Base-by-base conservation (phyloP, 2,888 invertebrate species). In the Mythimna ferrago region DNA sequence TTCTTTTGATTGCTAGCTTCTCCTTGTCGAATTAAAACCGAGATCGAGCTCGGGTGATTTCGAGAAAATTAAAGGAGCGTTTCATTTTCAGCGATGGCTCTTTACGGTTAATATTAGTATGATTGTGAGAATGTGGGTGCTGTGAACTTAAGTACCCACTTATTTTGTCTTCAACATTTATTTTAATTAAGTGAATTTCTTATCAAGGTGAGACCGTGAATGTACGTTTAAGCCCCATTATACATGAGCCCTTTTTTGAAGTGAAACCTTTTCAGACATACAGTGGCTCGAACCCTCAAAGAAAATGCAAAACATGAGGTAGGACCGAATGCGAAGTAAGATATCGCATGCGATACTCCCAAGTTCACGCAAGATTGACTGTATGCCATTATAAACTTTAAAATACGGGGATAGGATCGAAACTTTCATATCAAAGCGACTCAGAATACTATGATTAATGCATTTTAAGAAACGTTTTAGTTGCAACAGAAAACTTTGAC, bases 1-100 rank as follows among this genome's bases (percentile, higher is more conserved):
- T 96, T 96, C 95, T 95, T 96, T 95, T 95, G 95, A 95, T 95
- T 93, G 93, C 94, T 92, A 92, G 92, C 92, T 92, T 91, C 92
- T 93, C 91, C 92, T 92, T 94, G 93, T 93, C 93, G 94, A 95
- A 95, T 95, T 95, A 94, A 95, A 95, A 93, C 92, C 91, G 89
- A 93, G 91, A 93, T 94, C 93, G 93, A 92, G 94, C 92, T 86
- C 86, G 91, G 93, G 92, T 92, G 91, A 93, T 93, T 94, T 92
- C 88, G 89, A 93, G 90, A 94, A 95, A 95, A 95, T 95, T 95
- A 94, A 95, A 95, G 94, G 92, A 92, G 87, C 92, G 89, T 94
- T 92, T 93, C 92, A 93, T 95, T 95, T 94, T 91, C 92, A 90
- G 90, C 89, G 91, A 94, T 91, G 89, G 90, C 92, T 87, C 89